A percentile compares a stretch with the other conserved stretches of the same genome.
Evolutionary conservation across 2,797 vertebrate genomes (phyloP).

Genomic region (Molossus alvarezi): DNA sequence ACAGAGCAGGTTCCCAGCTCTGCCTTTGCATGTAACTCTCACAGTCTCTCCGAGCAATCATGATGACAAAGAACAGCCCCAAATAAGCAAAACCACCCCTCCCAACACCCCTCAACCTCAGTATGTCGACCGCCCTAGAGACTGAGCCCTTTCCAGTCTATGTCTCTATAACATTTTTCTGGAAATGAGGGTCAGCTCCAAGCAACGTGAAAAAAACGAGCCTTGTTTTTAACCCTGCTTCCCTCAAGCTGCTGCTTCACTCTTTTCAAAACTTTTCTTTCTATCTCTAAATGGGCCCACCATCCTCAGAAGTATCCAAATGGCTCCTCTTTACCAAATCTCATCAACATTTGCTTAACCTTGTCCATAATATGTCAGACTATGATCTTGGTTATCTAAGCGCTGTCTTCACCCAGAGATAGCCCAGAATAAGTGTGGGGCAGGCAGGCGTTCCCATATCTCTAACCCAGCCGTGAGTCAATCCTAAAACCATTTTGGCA

Average conservation of each 20-base stretch:
- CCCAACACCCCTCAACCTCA: neutral
- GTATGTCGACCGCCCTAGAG: accelerated
- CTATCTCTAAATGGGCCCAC: neutral
- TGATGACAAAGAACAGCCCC: neutral
- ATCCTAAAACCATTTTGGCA: neutral
- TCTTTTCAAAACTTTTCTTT: neutral
- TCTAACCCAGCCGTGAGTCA: neutral
- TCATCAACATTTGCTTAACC: neutral
- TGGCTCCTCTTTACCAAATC: neutral
- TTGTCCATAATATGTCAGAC: neutral
- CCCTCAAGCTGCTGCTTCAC: neutral
- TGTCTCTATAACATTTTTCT: neutral
- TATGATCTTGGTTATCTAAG: neutral
- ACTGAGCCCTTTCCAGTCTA: neutral
- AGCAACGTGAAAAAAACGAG: neutral
- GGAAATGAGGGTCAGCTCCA: neutral
- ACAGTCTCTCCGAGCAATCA: neutral
- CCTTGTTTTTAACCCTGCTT: neutral
- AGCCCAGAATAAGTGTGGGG: neutral
- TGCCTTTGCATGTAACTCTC: neutral
- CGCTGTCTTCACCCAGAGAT: neutral
- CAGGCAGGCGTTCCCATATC: neutral
- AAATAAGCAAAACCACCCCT: neutral
- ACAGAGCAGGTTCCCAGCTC: neutral
- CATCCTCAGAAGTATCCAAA: neutral